phyloP scores from a whole-genome alignment of 2,797 vertebrate species.

The Oreochromis grahami region DNA sequence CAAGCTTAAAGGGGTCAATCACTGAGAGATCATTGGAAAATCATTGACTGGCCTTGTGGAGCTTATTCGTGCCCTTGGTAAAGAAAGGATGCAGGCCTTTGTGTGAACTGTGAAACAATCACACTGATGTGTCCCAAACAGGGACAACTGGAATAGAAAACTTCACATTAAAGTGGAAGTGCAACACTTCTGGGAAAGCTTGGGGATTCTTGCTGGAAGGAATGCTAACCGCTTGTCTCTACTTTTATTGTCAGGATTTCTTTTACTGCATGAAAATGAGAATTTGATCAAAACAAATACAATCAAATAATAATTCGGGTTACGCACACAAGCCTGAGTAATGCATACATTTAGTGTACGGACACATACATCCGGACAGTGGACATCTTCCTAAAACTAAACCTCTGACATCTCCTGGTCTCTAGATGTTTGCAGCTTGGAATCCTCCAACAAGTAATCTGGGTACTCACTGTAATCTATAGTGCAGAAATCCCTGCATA shows the following conservation, averaged over 20 bases:
- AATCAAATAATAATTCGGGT: background rate
- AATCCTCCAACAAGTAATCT: background rate
- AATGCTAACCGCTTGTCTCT: background rate
- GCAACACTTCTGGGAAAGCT: background rate
- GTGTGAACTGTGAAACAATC: background rate
- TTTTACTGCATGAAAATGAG: background rate
- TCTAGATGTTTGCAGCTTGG: background rate
- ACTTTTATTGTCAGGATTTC: background rate
- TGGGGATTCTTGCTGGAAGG: background rate
- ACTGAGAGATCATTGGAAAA: constrained; percentile 36
- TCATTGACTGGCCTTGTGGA: constrained; percentile 27
- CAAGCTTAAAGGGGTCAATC: constrained; percentile 23
- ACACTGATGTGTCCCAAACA: background rate
- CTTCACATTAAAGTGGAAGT: rapidly evolving
- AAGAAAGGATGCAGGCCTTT: background rate
- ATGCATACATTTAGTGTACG: background rate
- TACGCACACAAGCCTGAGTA: background rate
- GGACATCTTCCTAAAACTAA: constrained; percentile 5
- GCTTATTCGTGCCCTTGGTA: background rate
- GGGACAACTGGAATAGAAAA: background rate
- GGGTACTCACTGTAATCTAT: background rate
- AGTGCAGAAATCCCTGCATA: background rate
- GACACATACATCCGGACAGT: background rate
- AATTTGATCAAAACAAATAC: background rate
- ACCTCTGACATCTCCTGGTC: background rate